Conservation (phyloP, 2,888 invertebrate genomes). For the Leptinotarsa peninsularis region DNA sequence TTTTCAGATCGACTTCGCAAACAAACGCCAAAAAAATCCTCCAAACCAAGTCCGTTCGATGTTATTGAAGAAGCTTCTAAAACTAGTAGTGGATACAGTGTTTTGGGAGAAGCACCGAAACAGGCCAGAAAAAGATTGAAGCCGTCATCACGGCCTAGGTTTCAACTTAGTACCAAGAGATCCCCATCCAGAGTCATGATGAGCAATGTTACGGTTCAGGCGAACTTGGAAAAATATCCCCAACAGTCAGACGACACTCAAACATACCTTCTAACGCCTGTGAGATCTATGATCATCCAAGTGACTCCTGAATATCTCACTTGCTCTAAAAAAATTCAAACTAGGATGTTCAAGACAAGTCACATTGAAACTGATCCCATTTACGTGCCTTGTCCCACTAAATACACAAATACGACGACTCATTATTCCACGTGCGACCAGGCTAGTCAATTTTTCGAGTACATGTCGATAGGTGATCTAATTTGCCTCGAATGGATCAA, state of each 20-base stretch:
- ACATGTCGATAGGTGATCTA: constrained; percentile 55
- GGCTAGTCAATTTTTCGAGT: constrained; percentile 56
- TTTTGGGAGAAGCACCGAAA: background rate
- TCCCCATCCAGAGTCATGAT: background rate
- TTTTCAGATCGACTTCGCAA: background rate
- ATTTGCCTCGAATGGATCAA: constrained; percentile 58
- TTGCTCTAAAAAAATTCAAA: constrained; percentile 30
- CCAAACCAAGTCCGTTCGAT: background rate
- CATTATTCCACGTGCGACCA: constrained; percentile 27
- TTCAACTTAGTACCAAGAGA: constrained; percentile 19
- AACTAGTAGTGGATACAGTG: background rate
- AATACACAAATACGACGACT: constrained; percentile 33
- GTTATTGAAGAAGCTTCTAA: background rate
- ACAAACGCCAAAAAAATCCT: background rate
- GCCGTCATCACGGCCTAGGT: constrained; percentile 20
- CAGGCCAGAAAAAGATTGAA: background rate
- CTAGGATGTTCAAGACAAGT: constrained; percentile 26
- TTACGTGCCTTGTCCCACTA: background rate
- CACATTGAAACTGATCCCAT: constrained; percentile 25
- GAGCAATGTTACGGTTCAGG: constrained; percentile 20
- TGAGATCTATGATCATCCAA: constrained; percentile 9
- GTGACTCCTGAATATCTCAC: background rate
- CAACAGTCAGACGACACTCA: constrained; percentile 9
- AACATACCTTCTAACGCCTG: constrained; percentile 13
- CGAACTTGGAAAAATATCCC: constrained; percentile 4